Evolutionary conservation across 2,888 invertebrate species (phyloP), one percentile per base, ranked within the genome.

Genomic region (Torymus aiolomorphi): DNA sequence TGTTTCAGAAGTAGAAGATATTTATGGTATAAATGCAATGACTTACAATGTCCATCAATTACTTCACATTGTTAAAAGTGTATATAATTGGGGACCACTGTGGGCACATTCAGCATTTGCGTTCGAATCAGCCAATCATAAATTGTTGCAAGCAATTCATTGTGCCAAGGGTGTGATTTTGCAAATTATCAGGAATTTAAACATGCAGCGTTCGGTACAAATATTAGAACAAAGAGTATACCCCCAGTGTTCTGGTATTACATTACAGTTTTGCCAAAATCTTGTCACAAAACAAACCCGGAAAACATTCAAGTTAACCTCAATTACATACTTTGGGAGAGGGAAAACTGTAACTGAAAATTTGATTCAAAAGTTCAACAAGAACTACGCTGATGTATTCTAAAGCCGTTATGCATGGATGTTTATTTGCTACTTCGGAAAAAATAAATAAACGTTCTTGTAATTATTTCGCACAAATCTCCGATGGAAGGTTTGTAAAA

Each of bases 361-460:
- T 57, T 0, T 2, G 3, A 24, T 24, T 2, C 11, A 8, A 2
- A 12, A 2, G 20, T 62, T 62, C 24, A 62, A 62, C 62, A 62
- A 20, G 3, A 1, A 62, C 12, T 24, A 24, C 62, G 24, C 14
- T 62, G 3, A 24, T 62, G 8, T 62, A 8, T 62, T 62, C 20
- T 24, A 62, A 62, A 62, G 24, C 24, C 10, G 24, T 57, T 5
- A 2, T 62, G 12, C 10, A 12, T 24, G 24, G 62, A 10, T 62
- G 62, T 24, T 20, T 62, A 62, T 62, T 24, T 24, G 12, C 62
- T 5, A 62, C 31, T 2, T 20, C 24, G 8, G 62, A 62, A 62
- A 62, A 62, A 62, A 8, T 62, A 20, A 62, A 62, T 12, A 62
- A 62, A 20, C 20, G 62, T 20, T 62, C 62, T 20, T 62, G 62